These are phyloP conservation scores for Sterna hirundo DNA, from an alignment of 2,113 vertebrate genomes.

Conservation along the genomic window DNA sequence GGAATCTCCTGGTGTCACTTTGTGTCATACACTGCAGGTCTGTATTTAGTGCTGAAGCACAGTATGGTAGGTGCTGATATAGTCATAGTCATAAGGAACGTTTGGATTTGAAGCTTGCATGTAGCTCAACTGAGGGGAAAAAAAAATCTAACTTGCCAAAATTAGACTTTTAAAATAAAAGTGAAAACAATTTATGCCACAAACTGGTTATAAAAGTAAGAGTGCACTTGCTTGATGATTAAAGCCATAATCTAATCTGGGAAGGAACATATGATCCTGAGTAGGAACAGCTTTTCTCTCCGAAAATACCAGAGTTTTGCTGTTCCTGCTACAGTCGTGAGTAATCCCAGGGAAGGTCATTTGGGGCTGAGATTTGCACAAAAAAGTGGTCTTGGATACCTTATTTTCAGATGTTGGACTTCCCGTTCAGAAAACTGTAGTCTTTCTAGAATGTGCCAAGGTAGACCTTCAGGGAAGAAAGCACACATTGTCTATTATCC, in stretches of 20 bases:
- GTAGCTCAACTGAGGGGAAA: not conserved
- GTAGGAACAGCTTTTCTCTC: not conserved
- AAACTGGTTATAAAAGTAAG: not conserved
- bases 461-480: not conserved
- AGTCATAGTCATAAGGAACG: not conserved
- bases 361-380: not conserved
- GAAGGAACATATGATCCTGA: not conserved
- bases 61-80: fast-evolving
- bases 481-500: not conserved
- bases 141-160: not conserved
- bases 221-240: not conserved
- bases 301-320: not conserved
- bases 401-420: not conserved
- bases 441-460: not conserved
- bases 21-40: not conserved
- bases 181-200: not conserved
- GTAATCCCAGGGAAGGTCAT: not conserved
- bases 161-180: not conserved
- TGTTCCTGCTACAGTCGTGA: not conserved
- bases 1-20: not conserved
- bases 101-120: not conserved
- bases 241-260: not conserved
- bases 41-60: not conserved
- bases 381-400: not conserved
- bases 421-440: not conserved